These are phyloP conservation scores for Phalanger gymnotis DNA, from an alignment of 2,797 vertebrate species.

Conservation along the genomic window DNA sequence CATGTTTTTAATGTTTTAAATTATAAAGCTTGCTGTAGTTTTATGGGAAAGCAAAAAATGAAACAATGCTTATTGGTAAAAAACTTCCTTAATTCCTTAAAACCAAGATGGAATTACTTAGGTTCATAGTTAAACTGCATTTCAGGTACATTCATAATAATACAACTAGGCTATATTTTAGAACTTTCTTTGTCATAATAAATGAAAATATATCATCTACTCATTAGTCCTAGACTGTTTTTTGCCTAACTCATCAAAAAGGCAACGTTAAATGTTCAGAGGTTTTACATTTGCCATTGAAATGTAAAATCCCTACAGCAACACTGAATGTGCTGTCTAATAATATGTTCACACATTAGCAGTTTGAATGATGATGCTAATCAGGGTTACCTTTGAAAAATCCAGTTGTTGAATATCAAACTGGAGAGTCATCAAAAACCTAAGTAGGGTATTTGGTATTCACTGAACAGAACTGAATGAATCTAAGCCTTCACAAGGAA, in stretches of 20 bases:
- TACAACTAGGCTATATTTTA: background rate
- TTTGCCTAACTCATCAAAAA: conserved; percentile 5
- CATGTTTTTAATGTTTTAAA: background rate
- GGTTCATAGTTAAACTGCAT: background rate
- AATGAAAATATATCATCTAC: background rate
- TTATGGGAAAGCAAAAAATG: background rate
- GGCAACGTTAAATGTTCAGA: background rate
- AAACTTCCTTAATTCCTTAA: background rate
- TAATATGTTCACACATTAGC: background rate
- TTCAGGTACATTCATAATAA: background rate
- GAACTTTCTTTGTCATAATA: conserved; percentile 44
- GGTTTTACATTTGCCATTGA: background rate
- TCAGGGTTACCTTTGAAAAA: conserved; percentile 26
- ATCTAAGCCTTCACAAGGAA: background rate
- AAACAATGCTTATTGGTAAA: background rate
- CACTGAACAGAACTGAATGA: conserved; percentile 29
- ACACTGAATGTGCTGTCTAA: conserved; percentile 1
- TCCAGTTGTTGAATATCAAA: conserved; percentile 4
- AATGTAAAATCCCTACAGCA: conserved; percentile 36
- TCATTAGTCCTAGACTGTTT: conserved; percentile 40
- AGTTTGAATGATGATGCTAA: conserved; percentile 41
- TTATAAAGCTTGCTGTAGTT: background rate
- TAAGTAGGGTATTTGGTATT: conserved; percentile 39
- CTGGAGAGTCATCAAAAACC: conserved; percentile 29
- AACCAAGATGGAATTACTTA: background rate